phyloP scores from a whole-genome alignment of 2,888 invertebrate species.

The Dendrolimus pini region DNA sequence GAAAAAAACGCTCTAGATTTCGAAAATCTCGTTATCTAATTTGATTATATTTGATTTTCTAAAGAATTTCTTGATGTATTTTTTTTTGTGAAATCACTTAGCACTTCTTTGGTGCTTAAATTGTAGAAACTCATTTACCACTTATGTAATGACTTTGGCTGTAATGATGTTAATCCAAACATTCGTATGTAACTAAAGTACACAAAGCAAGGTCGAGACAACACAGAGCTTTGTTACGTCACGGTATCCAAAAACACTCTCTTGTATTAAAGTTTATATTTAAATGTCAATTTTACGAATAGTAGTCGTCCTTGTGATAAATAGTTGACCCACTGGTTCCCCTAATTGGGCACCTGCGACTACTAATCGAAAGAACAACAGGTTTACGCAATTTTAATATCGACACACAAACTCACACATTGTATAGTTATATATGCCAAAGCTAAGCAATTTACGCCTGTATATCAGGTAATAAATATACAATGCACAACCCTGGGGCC shows the following conservation, averaged over 20 bases:
- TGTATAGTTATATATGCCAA: too few relatives aligned
- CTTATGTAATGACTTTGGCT: too few relatives aligned
- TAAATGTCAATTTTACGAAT: constrained; percentile 3
- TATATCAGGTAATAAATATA: too few relatives aligned
- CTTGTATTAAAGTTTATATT: background rate
- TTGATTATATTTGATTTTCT: too few relatives aligned
- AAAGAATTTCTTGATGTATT: too few relatives aligned
- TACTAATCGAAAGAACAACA: constrained; percentile 16
- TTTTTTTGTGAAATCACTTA: too few relatives aligned
- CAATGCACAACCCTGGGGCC: too few relatives aligned
- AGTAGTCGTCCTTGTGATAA: constrained; percentile 42
- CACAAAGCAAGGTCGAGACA: background rate
- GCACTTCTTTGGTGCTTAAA: too few relatives aligned
- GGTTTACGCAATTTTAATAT: constrained; percentile 29
- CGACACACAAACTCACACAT: background rate
- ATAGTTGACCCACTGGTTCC: constrained; percentile 32
- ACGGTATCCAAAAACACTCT: background rate
- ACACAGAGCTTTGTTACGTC: background rate
- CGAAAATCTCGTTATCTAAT: too few relatives aligned
- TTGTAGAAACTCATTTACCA: too few relatives aligned
- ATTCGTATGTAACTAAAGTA: background rate
- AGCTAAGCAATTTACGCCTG: too few relatives aligned
- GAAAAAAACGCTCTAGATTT: too few relatives aligned
- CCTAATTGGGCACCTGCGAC: constrained; percentile 18
- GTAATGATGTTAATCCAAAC: background rate